phyloP scores from a whole-genome alignment of 2,113 vertebrate species.

The Apteryx owenii region DNA sequence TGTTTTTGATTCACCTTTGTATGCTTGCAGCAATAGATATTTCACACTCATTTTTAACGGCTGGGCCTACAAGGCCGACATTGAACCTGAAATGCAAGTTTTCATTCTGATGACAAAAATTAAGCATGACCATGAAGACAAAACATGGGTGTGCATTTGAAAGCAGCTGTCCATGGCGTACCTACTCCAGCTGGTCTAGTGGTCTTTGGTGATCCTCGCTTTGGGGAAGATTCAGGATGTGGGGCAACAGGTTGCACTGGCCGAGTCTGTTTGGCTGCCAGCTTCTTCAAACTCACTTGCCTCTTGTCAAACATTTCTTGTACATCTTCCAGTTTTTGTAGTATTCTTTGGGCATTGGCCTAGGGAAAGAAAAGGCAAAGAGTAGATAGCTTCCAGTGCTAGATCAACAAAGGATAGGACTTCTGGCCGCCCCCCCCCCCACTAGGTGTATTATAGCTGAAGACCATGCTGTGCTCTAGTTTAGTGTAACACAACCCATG shows the following conservation, averaged over 20 bases:
- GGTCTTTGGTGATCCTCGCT: constrained; percentile 83
- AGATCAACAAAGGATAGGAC: neutral
- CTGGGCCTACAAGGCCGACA: neutral
- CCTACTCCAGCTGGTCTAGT: constrained; percentile 76
- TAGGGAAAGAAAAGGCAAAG: constrained; percentile 53
- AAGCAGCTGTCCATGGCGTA: constrained; percentile 58
- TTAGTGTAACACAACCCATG: neutral
- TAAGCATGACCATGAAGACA: neutral
- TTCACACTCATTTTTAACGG: neutral
- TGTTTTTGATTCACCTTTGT: neutral
- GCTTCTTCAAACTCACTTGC: constrained; percentile 90
- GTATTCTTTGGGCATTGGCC: constrained; percentile 83
- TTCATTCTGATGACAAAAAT: neutral
- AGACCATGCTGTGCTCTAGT: neutral
- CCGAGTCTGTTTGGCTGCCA: constrained; percentile 92
- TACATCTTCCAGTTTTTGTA: constrained; percentile 88
- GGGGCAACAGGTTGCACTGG: constrained; percentile 94
- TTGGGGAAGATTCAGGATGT: constrained; percentile 92
- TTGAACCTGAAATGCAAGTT: neutral
- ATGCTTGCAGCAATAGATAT: neutral
- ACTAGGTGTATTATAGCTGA: neutral
- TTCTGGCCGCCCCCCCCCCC: neutral
- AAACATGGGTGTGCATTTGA: neutral
- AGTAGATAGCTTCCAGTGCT: neutral
- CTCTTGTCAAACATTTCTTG: constrained; percentile 95